Percentiles rank a stretch among this genome's conserved stretches.
Conservation (phyloP, 2,888 invertebrate species). For the Rhagium mordax region DNA sequence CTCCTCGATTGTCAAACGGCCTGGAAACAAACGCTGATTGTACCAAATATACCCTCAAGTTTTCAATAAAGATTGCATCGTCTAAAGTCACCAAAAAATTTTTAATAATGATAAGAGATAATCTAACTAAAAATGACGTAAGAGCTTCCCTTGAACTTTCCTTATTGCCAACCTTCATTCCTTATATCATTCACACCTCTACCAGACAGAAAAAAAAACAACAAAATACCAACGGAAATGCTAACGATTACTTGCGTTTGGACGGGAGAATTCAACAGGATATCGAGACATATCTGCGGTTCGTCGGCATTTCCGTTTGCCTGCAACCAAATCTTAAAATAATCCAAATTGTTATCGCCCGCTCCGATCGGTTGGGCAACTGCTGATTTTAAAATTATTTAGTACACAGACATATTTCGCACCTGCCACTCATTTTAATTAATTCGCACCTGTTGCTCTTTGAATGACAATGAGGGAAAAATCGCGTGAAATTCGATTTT, state of each 20-base stretch:
- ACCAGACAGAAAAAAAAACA: background rate
- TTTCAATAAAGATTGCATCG: background rate
- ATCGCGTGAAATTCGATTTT: background rate
- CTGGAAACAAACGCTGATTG: background rate
- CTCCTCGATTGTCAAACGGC: background rate
- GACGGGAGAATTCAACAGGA: slow-evolving; percentile 37
- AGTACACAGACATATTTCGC: slow-evolving; percentile 6
- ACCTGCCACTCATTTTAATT: slow-evolving; percentile 22
- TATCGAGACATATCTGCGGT: slow-evolving; percentile 39
- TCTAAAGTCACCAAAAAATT: too few species aligned
- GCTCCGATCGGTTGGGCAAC: slow-evolving; percentile 11
- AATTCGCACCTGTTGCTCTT: slow-evolving; percentile 28
- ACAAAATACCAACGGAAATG: slow-evolving; percentile 34
- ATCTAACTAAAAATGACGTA: background rate
- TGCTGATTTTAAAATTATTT: slow-evolving; percentile 29
- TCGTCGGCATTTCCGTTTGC: slow-evolving; percentile 44
- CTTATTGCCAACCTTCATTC: background rate
- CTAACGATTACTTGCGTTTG: slow-evolving; percentile 11
- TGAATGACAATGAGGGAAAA: slow-evolving; percentile 9
- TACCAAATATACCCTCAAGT: background rate
- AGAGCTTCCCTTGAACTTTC: background rate
- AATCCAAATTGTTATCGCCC: slow-evolving; percentile 33
- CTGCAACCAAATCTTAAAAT: slow-evolving; percentile 39
- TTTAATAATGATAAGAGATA: background rate
- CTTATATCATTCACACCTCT: background rate